Conservation (phyloP, 1,140 invertebrate species). For the Aradophagus sp. region DNA sequence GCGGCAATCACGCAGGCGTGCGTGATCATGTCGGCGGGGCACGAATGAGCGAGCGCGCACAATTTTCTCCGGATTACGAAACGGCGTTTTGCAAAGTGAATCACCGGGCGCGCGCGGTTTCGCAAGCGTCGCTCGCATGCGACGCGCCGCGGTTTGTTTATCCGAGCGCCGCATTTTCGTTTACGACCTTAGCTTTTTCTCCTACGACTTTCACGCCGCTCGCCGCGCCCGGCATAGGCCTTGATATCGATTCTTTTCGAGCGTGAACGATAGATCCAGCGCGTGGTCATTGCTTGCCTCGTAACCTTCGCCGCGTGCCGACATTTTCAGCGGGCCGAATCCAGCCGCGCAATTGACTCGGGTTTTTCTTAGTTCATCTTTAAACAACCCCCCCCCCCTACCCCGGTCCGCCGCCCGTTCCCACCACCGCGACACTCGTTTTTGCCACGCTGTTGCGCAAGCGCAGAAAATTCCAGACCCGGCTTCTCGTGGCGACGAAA, state of each 20-base stretch:
- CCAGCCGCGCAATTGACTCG: no score
- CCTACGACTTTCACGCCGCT: conserved; percentile 52
- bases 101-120: conserved; percentile 35
- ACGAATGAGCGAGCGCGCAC: conserved; percentile 7
- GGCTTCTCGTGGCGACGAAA: no score
- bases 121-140: conserved; percentile 40
- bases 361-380: no score
- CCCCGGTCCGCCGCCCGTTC: no score
- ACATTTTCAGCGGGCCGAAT: no score
- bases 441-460: no score
- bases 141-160: conserved; percentile 44
- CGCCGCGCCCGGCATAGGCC: conserved; percentile 28
- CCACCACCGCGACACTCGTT: no score
- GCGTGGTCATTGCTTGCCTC: conserved; percentile 45
- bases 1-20: no score
- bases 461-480: no score
- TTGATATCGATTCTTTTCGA: conserved; percentile 48
- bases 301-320: conserved; percentile 48
- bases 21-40: conserved; percentile 10
- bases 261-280: conserved; percentile 41
- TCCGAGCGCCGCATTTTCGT: conserved; percentile 52
- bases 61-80: conserved; percentile 51
- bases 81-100: conserved; percentile 37
- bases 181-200: conserved; percentile 57
- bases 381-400: no score